A percentile compares a stretch with the other conserved stretches of the same genome.
phyloP scores from a whole-genome alignment of 1,140 invertebrate species.

The Maconellicoccus hirsutus region DNA sequence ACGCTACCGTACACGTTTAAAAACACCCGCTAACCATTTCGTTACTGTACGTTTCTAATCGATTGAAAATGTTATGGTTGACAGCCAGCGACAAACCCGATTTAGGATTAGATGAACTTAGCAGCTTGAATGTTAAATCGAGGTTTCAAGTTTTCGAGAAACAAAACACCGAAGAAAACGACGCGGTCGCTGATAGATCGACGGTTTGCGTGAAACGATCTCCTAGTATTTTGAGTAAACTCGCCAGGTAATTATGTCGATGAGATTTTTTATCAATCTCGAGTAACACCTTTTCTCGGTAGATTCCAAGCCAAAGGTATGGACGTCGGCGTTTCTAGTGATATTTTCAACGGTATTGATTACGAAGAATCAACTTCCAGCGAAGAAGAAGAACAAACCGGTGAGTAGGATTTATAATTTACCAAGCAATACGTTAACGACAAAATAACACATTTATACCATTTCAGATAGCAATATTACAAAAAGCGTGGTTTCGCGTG shows the following conservation, averaged over 20 bases:
- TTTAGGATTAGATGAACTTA: conserved; percentile 70
- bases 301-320: conserved; percentile 71
- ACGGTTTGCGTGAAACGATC: conserved; percentile 56
- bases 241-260: conserved; percentile 62
- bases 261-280: neutral
- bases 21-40: no score
- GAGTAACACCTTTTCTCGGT: neutral
- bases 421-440: no score
- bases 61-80: conserved; percentile 31
- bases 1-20: no score
- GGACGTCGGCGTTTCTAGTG: conserved; percentile 62
- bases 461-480: neutral
- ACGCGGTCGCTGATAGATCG: conserved; percentile 42
- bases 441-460: no score
- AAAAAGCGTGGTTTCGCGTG: conserved; percentile 34
- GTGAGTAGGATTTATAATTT: no score
- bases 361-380: conserved; percentile 39
- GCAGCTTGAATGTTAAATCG: conserved; percentile 69
- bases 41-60: neutral
- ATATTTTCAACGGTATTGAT: conserved; percentile 57
- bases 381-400: conserved; percentile 37
- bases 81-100: conserved; percentile 79
- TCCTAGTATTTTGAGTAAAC: conserved; percentile 62
- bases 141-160: conserved; percentile 76
- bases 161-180: conserved; percentile 35